Evolutionary conservation across 2,113 vertebrate genomes (phyloP).

Genomic region (Peromyscus leucopus): DNA sequence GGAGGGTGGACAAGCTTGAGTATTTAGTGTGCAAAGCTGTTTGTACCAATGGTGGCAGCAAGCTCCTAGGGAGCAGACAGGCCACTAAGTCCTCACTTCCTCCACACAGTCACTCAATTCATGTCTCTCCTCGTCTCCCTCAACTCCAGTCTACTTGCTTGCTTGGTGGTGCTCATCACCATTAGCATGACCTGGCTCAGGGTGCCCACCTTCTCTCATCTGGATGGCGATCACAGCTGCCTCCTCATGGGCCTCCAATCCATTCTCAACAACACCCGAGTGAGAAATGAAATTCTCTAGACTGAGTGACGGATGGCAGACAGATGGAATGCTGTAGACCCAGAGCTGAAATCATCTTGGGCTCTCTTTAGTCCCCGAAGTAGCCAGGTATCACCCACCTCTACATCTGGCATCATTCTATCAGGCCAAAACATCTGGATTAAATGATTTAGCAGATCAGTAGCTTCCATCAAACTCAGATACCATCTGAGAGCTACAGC

Average conservation of each 20-base stretch:
- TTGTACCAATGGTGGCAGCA: neutral
- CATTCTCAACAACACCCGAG: neutral
- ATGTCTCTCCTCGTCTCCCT: neutral
- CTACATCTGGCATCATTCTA: neutral
- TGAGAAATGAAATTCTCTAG: neutral
- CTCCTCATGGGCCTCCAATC: fast-evolving
- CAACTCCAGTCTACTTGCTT: neutral
- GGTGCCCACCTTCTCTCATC: neutral
- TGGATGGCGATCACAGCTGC: neutral
- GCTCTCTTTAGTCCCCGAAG: neutral
- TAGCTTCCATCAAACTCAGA: neutral
- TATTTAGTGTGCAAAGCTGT: neutral
- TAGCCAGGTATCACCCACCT: neutral
- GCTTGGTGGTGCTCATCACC: neutral
- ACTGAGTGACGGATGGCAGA: neutral
- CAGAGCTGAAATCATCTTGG: neutral
- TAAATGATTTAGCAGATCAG: neutral
- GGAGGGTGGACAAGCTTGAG: no score
- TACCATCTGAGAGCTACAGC: no score
- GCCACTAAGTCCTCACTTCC: neutral
- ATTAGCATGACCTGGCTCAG: neutral
- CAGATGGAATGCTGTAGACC: neutral
- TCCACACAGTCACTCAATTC: fast-evolving
- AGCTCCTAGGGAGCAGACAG: neutral
- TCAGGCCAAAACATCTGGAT: neutral